These are phyloP conservation scores for Drosophila arizonae DNA, from an alignment of 1,140 invertebrate species.

Conservation along the genomic window DNA sequence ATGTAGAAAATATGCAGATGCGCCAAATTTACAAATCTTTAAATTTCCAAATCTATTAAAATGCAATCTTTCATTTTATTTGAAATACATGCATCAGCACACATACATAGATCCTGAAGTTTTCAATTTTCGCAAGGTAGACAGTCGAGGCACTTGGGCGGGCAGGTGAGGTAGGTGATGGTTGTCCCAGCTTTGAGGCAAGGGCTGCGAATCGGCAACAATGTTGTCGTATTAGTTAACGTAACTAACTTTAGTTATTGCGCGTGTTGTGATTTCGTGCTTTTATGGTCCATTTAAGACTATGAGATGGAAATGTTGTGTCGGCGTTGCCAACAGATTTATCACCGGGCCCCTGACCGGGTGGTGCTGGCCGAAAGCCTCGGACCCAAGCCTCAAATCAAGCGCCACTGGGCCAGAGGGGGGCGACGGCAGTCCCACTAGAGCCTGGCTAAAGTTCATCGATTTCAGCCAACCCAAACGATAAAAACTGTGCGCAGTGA, in stretches of 20 bases:
- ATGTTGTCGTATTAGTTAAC: slow-evolving; percentile 78
- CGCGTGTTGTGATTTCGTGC: slow-evolving; percentile 75
- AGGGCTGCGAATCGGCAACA: slow-evolving; percentile 45
- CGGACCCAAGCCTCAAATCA: background rate
- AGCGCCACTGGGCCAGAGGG: background rate
- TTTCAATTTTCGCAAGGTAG: background rate
- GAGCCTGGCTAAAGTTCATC: slow-evolving; percentile 69
- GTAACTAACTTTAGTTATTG: slow-evolving; percentile 80
- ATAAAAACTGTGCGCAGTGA: slow-evolving; percentile 73
- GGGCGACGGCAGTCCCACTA: background rate
- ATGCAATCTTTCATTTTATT: background rate
- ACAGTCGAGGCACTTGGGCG: too few relatives aligned
- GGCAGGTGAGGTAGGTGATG: too few relatives aligned
- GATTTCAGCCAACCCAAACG: slow-evolving; percentile 70
- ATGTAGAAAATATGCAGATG: slow-evolving; percentile 12
- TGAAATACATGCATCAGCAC: background rate
- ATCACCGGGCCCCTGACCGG: slow-evolving; percentile 58
- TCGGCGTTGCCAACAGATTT: slow-evolving; percentile 75
- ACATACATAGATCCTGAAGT: background rate
- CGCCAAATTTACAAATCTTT: background rate
- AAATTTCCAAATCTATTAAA: background rate
- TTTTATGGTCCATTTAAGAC: slow-evolving; percentile 80
- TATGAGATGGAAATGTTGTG: slow-evolving; percentile 75
- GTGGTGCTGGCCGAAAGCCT: background rate
- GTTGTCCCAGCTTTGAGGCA: too few relatives aligned